phyloP scores from a whole-genome alignment of 2,888 invertebrate species.

The Drosophila dives region DNA sequence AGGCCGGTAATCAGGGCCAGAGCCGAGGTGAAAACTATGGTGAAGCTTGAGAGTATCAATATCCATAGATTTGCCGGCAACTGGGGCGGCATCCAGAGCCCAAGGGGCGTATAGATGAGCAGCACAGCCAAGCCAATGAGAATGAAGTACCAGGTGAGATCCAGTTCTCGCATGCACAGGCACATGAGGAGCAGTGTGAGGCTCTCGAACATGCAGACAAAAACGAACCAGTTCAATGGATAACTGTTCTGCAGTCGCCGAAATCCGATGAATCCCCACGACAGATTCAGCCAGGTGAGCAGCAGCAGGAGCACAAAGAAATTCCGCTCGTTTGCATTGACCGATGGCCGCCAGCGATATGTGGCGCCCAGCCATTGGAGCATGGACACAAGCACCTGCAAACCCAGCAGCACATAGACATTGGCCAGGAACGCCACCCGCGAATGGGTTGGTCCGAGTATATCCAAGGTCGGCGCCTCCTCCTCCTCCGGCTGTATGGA shows the following conservation, averaged over 20 bases:
- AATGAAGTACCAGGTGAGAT: slow-evolving; percentile 51
- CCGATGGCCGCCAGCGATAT: slow-evolving; percentile 42
- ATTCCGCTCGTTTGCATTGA: slow-evolving; percentile 29
- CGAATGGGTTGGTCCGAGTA: background rate
- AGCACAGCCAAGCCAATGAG: slow-evolving; percentile 30
- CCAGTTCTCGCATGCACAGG: slow-evolving; percentile 40
- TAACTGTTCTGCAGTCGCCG: slow-evolving; percentile 51
- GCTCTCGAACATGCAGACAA: slow-evolving; percentile 56
- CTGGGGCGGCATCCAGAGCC: slow-evolving; percentile 46
- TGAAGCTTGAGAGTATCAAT: slow-evolving; percentile 43
- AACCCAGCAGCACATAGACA: slow-evolving; percentile 44
- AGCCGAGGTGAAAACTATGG: slow-evolving; percentile 34
- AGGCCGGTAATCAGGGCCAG: slow-evolving; percentile 35
- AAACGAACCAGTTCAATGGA: slow-evolving; percentile 68
- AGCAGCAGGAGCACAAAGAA: slow-evolving; percentile 47
- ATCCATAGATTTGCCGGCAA: slow-evolving; percentile 55
- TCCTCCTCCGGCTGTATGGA: background rate
- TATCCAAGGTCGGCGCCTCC: background rate
- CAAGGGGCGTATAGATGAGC: slow-evolving; percentile 48
- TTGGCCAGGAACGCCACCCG: slow-evolving; percentile 36
- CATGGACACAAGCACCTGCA: slow-evolving; percentile 36
- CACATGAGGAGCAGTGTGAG: slow-evolving; percentile 52
- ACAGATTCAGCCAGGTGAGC: slow-evolving; percentile 53
- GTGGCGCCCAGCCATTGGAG: slow-evolving; percentile 58
- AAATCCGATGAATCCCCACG: slow-evolving; percentile 53